Evolutionary conservation across 92 coral and sea anemone species (phyloP).

Genomic region (Zoanthus sociatus): DNA sequence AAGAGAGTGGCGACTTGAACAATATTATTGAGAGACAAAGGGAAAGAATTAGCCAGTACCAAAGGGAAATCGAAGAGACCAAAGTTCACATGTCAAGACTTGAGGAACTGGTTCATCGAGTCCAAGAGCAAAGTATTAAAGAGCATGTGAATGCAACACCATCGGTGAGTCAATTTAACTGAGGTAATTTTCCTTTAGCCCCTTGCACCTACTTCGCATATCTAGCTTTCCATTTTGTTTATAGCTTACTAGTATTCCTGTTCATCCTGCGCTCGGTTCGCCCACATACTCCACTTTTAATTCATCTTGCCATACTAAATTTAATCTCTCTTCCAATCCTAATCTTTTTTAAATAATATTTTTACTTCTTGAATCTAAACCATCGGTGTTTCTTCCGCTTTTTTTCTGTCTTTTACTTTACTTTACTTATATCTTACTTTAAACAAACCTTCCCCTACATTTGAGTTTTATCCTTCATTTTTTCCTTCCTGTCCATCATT

Average conservation of each 20-base stretch:
- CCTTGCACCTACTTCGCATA: neutral
- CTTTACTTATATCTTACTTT: neutral
- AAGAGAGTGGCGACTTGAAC: slow-evolving; percentile 72
- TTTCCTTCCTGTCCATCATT: neutral
- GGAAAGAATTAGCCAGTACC: slow-evolving; percentile 89
- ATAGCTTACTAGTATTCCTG: neutral
- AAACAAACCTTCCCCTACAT: neutral
- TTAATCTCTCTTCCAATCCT: too few species aligned
- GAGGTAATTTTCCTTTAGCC: too few species aligned
- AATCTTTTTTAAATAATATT: too few species aligned
- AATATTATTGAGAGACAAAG: slow-evolving; percentile 81
- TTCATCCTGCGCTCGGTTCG: neutral
- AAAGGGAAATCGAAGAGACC: slow-evolving; percentile 91
- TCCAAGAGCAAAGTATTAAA: slow-evolving; percentile 97
- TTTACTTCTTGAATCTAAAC: too few species aligned
- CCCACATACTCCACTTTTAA: too few species aligned
- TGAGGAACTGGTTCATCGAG: slow-evolving; percentile 91
- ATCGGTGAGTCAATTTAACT: slow-evolving; percentile 62
- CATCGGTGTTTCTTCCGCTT: neutral
- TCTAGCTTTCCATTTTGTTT: neutral
- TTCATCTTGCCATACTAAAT: too few species aligned
- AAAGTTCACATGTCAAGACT: slow-evolving; percentile 92
- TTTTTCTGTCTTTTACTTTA: neutral
- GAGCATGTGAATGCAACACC: slow-evolving; percentile 94
- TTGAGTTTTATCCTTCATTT: neutral